Evolutionary conservation across 1,140 invertebrate species (phyloP).

Genomic region (Campodea augens): DNA sequence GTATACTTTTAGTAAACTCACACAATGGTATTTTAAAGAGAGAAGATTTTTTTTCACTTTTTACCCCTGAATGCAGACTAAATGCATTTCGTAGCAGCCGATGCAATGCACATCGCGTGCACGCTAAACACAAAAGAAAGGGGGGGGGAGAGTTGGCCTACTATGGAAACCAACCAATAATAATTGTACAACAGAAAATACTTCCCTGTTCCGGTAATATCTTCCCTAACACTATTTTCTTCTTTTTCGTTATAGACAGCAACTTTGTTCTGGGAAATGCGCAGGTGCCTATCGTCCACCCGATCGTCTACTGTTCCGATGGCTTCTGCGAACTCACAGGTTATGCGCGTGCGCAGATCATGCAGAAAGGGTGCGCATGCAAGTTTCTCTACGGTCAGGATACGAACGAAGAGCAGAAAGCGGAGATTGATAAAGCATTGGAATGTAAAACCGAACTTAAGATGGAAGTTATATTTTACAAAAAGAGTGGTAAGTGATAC

Average conservation of each 20-base stretch:
- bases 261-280: slow-evolving; percentile 96
- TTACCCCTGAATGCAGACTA: no score
- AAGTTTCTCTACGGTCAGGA: slow-evolving; percentile 86
- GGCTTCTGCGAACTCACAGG: slow-evolving; percentile 94
- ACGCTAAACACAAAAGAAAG: no score
- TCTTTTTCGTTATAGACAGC: slow-evolving; percentile 57
- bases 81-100: no score
- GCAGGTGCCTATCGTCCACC: slow-evolving; percentile 64
- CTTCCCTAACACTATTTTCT: no score
- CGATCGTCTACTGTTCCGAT: slow-evolving; percentile 95
- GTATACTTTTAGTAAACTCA: no score
- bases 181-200: no score
- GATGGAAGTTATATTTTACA: slow-evolving; percentile 83
- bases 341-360: slow-evolving; percentile 80
- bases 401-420: slow-evolving; percentile 69
- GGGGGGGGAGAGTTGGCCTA: no score
- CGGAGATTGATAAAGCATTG: slow-evolving; percentile 71
- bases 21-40: no score
- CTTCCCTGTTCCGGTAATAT: no score
- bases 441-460: slow-evolving; percentile 80
- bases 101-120: no score
- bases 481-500: slow-evolving; percentile 63
- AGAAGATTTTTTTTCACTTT: no score
- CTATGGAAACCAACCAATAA: no score
- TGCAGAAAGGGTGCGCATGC: slow-evolving; percentile 91